Percentiles rank a stretch among this genome's conserved stretches.
phyloP scores from a whole-genome alignment of 2,888 invertebrate genomes.

The Xestia c-nigrum region DNA sequence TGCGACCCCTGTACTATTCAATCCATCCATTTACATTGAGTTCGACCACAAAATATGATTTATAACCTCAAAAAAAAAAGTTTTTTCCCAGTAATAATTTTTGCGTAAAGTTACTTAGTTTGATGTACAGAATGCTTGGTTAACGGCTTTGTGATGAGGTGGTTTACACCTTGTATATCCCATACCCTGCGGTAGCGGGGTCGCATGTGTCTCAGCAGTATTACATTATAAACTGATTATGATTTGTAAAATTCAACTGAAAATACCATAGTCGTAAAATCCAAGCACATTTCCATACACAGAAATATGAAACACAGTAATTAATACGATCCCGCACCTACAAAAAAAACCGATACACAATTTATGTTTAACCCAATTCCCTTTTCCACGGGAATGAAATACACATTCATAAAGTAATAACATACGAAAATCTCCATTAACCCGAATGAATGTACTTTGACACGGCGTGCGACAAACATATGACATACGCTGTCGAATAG shows the following conservation, averaged over 20 bases:
- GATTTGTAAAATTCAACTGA: neutral
- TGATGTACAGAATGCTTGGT: too few species aligned
- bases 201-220: too few species aligned
- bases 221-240: too few species aligned
- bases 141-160: too few species aligned
- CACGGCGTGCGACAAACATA: conserved; percentile 27
- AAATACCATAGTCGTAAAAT: neutral
- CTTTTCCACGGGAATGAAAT: conserved; percentile 20
- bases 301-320: neutral
- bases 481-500: conserved; percentile 48
- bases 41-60: too few species aligned
- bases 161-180: too few species aligned
- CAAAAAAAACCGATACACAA: conserved; percentile 4
- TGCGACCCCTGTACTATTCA: too few species aligned
- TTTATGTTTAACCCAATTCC: conserved; percentile 20
- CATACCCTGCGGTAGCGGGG: too few species aligned
- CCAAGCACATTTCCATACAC: neutral
- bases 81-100: too few species aligned
- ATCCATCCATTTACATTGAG: too few species aligned
- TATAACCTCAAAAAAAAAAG: too few species aligned
- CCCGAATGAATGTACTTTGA: conserved; percentile 52
- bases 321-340: neutral
- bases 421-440: conserved; percentile 57
- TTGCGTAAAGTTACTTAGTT: too few species aligned
- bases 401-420: conserved; percentile 52